Evolutionary conservation across 1,140 invertebrate genomes (phyloP), one percentile per base, ranked within the genome.

Genomic region (Amyelois transitella): DNA sequence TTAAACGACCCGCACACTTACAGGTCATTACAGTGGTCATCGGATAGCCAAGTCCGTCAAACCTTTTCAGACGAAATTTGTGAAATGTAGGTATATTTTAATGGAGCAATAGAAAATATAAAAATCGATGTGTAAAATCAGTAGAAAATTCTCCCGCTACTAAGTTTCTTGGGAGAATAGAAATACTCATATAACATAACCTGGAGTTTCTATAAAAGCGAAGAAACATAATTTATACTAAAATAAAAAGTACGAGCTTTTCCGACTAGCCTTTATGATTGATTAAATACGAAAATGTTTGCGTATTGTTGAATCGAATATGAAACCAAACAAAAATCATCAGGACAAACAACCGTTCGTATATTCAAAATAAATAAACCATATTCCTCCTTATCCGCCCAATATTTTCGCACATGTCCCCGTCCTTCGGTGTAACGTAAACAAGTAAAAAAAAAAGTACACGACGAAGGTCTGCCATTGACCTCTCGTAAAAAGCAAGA

Each of bases 1-100:
- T 72, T 69, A 64, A 60, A 55, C 48, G 24, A 43, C 19, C 18
- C 14, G 18, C 21, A 24, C 47, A 14, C 32, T 38, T 14, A 14
- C 32, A 0, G 32, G 2, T 14, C n/a, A 38, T 38, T 38, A 38
- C 32, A 5, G 17, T 10, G 28, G 28, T 6, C 10, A 32, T 38
- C 32, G 17, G 1, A 14, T 38, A 38, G 32, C n/a, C 0, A 12
- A 28, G 12, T 10, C 1, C 17, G n/a, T 38, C 12, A 1, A 10
- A 12, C 25, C 25, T 8, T 28, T 28, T 5, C 7, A 38, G 6
- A 14, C 1, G n/a, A 6, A 38, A n/a, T 38, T 14, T 14, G 4
- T 38, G 12, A 38, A 12, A 14, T 38, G 1, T 38, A 14, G 32
- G 32, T 14, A 14, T 14, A 14, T 14, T 38, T 38, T 10, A 6